Evolutionary conservation across 2,888 invertebrate species (phyloP), one percentile per base, ranked within the genome.

Genomic region (Rambutsinella grinnellia): DNA sequence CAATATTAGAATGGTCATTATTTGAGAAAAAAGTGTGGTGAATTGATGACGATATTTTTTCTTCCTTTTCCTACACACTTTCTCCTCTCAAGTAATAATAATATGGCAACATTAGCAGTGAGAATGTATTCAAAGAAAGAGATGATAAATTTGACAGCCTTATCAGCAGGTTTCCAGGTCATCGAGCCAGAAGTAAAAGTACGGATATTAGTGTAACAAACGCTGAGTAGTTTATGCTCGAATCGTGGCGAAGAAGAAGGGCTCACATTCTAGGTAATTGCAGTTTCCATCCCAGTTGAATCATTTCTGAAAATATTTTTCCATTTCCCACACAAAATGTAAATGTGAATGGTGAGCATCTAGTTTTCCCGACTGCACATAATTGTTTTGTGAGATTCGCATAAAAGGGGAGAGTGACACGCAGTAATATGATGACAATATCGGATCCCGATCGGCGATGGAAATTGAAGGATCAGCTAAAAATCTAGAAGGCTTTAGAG

Each of bases 141-240:
- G 79, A 62, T 82, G 82, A 83, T 83, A 82, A 82, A 83, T 83
- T 80, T 78, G 80, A 80, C 79, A 78, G 65, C 62, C 81, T 83
- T 83, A 83, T 83, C 83, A 76, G 79, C 47, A 79, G 79, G 80
- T 82, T 83, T 83, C 83, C 83, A 80, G 83, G 83, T 83, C 82
- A 83, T 83, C 82, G 82, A 82, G 79, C 81, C 82, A 82, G 81
- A 83, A 83, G 80, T 83, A 81, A 82, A n/a, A 82, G 79, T 79
- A 76, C 80, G 80, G 82, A 79, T 82, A 83, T 83, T 83, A 82
- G 78, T 76, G 80, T 63, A 60, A 27, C 67, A 54, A 36, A 74
- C 58, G 58, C 54, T 57, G 65, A 72, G 66, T 66, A 60, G 51
- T 53, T 66, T 60, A 60, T 65, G 60, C 66, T 23, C 47, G 54